Evolutionary conservation across 2,113 vertebrate genomes (phyloP), one percentile per base, ranked within the genome.

Genomic region (Oncorhynchus nerka): DNA sequence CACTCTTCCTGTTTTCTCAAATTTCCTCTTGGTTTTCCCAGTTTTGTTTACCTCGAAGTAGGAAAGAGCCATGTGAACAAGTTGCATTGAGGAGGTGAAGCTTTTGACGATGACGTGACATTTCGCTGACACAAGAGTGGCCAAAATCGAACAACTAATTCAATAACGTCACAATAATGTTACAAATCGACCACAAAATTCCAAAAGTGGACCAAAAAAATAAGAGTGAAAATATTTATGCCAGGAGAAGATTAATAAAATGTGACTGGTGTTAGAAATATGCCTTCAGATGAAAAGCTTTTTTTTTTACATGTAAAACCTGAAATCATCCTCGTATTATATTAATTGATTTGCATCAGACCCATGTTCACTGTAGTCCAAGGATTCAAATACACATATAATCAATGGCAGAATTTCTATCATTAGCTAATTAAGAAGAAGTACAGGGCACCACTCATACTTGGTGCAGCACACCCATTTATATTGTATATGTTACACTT

Each of bases 61-160:
- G 39, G 39, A 90, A 86, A 89, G 84, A 88, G 86, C 89, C 78
- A 71, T 68, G 48, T 81, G 83, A 84, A 79, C 81, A 83, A 79
- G 75, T 83, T 89, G 79, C 85, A 84, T 80, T 66, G 84, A 90
- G 84, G 90, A 90, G 88, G 80, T 85, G 76, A 87, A 80, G 87
- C 93, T 92, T 92, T 94, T 28, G 92, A 92, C 92, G 89, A 92
- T 90, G 90, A 92, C 91, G 90, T 93, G 92, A 94, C 93, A 94
- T 94, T 94, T 94, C 88, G 87, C 90, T 94, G 92, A 92, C 93
- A 93, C 92, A 92, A 93, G 92, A 93, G 92, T 93, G 92, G 91
- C 89, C 92, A 91, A 45, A 45, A 45, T 45, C 39, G 2, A 45
- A 45, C 39, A 11, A 45, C 39, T 11, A 45, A 45, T 45, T 3